phyloP scores from a whole-genome alignment of 64 coral and sea anemone species.

The Montipora cactus region DNA sequence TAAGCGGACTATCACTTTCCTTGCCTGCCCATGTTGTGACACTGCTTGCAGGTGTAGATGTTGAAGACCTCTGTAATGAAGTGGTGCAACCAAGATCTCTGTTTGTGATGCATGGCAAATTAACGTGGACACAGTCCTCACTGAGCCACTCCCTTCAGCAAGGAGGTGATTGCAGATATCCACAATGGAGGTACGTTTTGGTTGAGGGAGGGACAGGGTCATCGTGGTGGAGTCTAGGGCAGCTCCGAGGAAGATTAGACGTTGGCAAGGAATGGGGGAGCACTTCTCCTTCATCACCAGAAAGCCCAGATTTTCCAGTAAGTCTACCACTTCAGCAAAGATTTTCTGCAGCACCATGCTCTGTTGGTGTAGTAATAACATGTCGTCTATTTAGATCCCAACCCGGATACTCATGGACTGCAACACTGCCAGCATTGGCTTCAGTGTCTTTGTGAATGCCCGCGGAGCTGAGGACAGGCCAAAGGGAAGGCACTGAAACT shows the following conservation, averaged over 20 bases:
- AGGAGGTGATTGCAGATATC: background rate
- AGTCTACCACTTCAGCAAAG: background rate
- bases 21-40: background rate
- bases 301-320: constrained; percentile 13
- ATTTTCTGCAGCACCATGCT: constrained; percentile 6
- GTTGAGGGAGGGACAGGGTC: constrained; percentile 26
- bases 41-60: background rate
- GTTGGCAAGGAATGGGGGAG: background rate
- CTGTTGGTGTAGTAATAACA: constrained; percentile 14
- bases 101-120: constrained; percentile 24
- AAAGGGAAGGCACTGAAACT: constrained; percentile 41
- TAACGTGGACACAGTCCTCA: constrained; percentile 4
- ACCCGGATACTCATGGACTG: background rate
- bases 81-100: constrained; percentile 30
- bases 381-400: background rate
- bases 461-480: constrained; percentile 41
- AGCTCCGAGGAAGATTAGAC: constrained; percentile 17
- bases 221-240: constrained; percentile 19
- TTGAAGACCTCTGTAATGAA: constrained; percentile 47
- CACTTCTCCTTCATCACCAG: constrained; percentile 45
- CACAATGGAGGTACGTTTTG: background rate
- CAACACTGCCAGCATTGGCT: constrained; percentile 25
- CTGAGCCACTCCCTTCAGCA: background rate
- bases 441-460: constrained; percentile 43
- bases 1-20: background rate